A percentile compares a stretch with the other conserved stretches of the same genome.
Conservation (phyloP, 2,113 vertebrate genomes). For the Saiga tatarica region DNA sequence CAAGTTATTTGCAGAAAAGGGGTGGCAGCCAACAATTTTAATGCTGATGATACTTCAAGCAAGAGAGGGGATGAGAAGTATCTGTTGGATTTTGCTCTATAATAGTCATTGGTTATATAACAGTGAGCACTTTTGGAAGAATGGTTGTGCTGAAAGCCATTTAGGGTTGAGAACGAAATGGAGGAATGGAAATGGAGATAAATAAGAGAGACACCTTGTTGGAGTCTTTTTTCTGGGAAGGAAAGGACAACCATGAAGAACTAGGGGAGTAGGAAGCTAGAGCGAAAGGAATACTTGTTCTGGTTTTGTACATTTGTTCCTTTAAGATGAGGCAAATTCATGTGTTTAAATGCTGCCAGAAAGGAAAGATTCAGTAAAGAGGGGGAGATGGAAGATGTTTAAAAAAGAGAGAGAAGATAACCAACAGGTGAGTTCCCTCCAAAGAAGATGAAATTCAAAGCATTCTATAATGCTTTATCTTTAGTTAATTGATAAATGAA, state of each 20-base stretch:
- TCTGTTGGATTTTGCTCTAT: not conserved
- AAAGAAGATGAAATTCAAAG: not conserved
- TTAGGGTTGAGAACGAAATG: not conserved
- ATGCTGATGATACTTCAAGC: not conserved
- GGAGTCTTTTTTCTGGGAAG: not conserved
- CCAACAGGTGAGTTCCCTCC: not conserved
- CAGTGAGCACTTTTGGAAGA: not conserved
- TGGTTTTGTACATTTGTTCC: not conserved
- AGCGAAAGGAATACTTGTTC: not conserved
- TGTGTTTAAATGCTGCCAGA: not conserved
- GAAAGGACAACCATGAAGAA: not conserved
- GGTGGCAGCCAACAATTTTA: not conserved
- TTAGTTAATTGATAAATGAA: not conserved
- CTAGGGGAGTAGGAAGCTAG: not conserved
- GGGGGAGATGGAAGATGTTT: not conserved
- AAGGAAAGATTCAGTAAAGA: not conserved
- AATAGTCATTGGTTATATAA: not conserved
- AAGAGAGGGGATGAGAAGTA: not conserved
- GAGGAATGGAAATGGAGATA: not conserved
- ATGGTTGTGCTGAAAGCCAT: not conserved
- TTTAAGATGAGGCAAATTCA: not conserved
- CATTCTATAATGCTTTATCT: not conserved
- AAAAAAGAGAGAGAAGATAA: not conserved
- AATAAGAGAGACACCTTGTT: not conserved
- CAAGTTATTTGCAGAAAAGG: not conserved